Conservation (phyloP, 2,113 vertebrate genomes). For the Alligator mississippiensis region DNA sequence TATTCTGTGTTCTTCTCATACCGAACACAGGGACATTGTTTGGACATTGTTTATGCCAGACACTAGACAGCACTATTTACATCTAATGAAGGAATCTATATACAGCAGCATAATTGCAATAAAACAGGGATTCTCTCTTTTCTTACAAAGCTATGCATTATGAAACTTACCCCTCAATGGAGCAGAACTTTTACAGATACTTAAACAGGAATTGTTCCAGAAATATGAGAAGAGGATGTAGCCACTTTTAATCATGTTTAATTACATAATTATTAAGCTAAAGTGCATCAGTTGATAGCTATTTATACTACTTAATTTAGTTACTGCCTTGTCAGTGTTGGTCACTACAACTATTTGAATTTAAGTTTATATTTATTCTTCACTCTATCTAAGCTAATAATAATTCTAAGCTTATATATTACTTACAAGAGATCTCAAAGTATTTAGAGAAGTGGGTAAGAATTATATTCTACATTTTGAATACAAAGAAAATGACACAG, state of each 20-base stretch:
- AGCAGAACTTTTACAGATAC: neutral
- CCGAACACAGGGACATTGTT: neutral
- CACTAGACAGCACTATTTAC: neutral
- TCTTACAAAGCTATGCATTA: neutral
- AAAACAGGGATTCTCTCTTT: neutral
- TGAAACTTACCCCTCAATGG: neutral
- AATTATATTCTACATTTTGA: neutral
- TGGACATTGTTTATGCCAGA: neutral
- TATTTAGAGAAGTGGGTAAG: neutral
- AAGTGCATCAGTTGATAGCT: neutral
- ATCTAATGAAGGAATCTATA: neutral
- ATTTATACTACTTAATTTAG: neutral
- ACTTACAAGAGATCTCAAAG: neutral
- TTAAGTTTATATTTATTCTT: neutral
- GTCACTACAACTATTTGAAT: neutral
- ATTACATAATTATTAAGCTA: neutral
- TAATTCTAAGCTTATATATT: neutral
- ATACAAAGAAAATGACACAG: neutral
- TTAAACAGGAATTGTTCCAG: neutral
- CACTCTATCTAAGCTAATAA: neutral
- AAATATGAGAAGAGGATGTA: neutral
- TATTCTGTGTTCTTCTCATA: constrained; percentile 16
- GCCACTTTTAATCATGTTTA: neutral
- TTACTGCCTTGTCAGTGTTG: accelerated
- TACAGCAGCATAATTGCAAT: neutral